These are phyloP conservation scores for Xylocopa sonorina DNA, from an alignment of 1,140 invertebrate species.

Conservation along the genomic window DNA sequence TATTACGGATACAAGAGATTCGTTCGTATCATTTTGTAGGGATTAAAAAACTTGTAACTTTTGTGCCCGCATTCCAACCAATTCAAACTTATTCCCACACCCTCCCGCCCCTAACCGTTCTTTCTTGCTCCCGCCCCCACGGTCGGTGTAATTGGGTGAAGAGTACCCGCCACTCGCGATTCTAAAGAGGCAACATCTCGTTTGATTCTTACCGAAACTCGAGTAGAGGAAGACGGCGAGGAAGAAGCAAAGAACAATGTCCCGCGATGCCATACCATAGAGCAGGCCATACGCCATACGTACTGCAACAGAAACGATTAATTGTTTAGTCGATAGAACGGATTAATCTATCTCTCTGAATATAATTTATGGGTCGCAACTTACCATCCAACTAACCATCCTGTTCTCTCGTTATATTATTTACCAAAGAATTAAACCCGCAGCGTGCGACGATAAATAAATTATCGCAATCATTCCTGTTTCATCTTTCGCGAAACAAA, in stretches of 20 bases:
- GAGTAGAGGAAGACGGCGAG: conserved; percentile 59
- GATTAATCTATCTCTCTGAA: background rate
- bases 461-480: too few species aligned
- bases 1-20: conserved; percentile 47
- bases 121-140: background rate
- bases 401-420: too few species aligned
- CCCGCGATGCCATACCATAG: conserved; percentile 70
- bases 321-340: background rate
- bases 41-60: conserved; percentile 67
- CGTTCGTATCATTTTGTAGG: conserved; percentile 58
- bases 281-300: conserved; percentile 67
- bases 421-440: too few species aligned
- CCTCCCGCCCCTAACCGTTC: too few species aligned
- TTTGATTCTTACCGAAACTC: conserved; percentile 67
- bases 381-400: too few species aligned
- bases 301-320: conserved; percentile 58
- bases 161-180: background rate
- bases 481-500: too few species aligned
- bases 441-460: too few species aligned
- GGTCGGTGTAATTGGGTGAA: background rate
- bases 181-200: conserved; percentile 15
- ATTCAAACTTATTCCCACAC: conserved; percentile 25
- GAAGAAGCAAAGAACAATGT: conserved; percentile 64
- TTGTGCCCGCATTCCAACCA: conserved; percentile 36
- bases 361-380: too few species aligned